Evolutionary conservation across 2,113 vertebrate species (phyloP).

Genomic region (Scomber scombrus): DNA sequence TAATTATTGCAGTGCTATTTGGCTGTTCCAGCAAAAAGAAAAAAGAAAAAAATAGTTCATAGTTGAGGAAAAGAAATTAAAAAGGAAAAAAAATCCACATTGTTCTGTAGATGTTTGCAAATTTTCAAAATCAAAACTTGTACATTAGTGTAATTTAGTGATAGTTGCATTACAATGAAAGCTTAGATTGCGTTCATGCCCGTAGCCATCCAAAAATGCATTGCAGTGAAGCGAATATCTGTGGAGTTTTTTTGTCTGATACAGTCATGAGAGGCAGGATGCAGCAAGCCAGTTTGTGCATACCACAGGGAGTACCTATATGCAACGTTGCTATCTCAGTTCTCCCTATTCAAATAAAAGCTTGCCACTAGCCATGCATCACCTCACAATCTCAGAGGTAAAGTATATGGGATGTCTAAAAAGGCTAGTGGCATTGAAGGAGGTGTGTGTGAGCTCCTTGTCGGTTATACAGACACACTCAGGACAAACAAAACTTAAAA

Average conservation of each 20-base stretch:
- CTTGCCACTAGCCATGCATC: constrained; percentile 49
- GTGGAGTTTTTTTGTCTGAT: constrained; percentile 73
- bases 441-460: constrained; percentile 64
- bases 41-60: constrained; percentile 65
- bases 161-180: constrained; percentile 59
- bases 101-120: constrained; percentile 77
- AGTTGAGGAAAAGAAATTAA: constrained; percentile 50
- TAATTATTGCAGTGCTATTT: constrained; percentile 73
- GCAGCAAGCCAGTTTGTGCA: constrained; percentile 65
- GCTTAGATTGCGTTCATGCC: constrained; percentile 54
- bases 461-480: constrained; percentile 80
- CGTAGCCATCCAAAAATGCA: constrained; percentile 62
- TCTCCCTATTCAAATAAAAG: constrained; percentile 60
- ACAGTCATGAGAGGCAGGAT: constrained; percentile 53
- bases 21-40: constrained; percentile 68
- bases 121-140: constrained; percentile 48
- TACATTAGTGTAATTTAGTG: constrained; percentile 71
- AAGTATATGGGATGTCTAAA: constrained; percentile 42
- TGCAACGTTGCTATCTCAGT: constrained; percentile 56
- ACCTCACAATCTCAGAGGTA: constrained; percentile 31
- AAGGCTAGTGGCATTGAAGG: constrained; percentile 31
- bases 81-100: constrained; percentile 30
- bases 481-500: constrained; percentile 81
- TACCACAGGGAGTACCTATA: constrained; percentile 57
- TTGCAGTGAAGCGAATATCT: constrained; percentile 83